Evolutionary conservation across 2,797 vertebrate genomes (phyloP).

Genomic region (Tiaroga cobitis): DNA sequence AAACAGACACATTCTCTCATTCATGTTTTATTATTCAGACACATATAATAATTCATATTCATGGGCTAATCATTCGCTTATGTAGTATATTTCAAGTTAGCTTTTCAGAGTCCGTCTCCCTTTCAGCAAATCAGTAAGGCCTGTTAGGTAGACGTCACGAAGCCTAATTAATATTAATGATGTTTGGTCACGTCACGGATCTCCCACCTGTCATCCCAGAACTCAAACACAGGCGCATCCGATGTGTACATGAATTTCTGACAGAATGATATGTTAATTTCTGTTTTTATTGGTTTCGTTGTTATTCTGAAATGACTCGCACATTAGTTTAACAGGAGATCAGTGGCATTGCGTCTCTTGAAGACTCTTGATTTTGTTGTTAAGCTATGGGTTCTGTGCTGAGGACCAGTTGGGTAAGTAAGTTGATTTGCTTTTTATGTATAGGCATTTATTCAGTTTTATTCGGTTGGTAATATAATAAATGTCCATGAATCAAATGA

Average conservation of each 20-base stretch:
- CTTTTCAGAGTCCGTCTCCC: not conserved
- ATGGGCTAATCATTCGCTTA: not conserved
- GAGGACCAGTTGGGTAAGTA: conserved; percentile 8
- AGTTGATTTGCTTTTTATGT: not conserved
- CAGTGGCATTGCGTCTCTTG: not conserved
- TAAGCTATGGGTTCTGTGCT: not conserved
- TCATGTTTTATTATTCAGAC: not conserved
- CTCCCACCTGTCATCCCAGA: not conserved
- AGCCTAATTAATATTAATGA: not conserved
- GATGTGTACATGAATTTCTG: not conserved
- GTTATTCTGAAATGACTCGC: not conserved
- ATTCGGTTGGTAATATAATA: not conserved
- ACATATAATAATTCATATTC: not conserved
- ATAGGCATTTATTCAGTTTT: not conserved
- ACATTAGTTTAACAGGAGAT: not conserved
- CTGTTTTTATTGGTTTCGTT: not conserved
- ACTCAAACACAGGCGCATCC: not conserved
- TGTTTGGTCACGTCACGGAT: not conserved
- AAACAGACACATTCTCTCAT: not conserved
- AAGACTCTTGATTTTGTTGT: not conserved
- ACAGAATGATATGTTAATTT: not conserved
- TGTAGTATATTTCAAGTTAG: not conserved
- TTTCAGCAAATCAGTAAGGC: not conserved
- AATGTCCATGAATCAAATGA: not conserved
- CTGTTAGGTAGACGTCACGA: not conserved